Base-by-base conservation (phyloP, 64 coral and sea anemone species). In the Montipora sp. region DNA sequence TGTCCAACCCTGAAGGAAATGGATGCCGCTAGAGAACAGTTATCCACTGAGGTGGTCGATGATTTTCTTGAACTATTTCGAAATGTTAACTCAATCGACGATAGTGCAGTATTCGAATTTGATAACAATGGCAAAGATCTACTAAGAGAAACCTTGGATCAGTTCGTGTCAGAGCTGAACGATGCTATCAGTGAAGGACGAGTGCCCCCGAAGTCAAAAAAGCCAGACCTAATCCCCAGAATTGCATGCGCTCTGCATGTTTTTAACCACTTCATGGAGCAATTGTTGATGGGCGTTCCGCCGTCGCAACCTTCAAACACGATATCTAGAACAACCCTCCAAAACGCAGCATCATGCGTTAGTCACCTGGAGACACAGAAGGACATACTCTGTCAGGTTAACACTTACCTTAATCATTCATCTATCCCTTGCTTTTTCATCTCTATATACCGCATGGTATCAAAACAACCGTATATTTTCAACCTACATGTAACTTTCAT, bases 351-450 rank as follows among this genome's bases (percentile, higher is more conserved):
- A 48, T 22, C 16, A 3, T 67, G 59, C 48, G 79, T 91, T 8
- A 48, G 18, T 12, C 78, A 91, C 51, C 79, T 91, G 2, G 89
- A 91, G 51, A 50, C 14, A 10, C 89, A 91, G 43, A 91, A 91
- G 72, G 78, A 83, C 1, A 80, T 80, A 36, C 51, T 83, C 55
- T 91, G 89, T 55, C 61, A 83, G 89, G 89, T 91, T 70, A 88
- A 86, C 60, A 15, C 3, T 71, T 71, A 63, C 59, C 10, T 23
- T 20, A 7, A 71, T 22, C 20, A 71, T 8, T 20, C 18, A 71
- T 4, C 5, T 22, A 21, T 0, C 67, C 59, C 3, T 63, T 18
- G 8, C 14, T 63, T 16, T 0, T 63, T 63, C 59, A 63, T 0
- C 0, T 4, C 59, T 12, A 55, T 63, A 0, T 63, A 63, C 14